Base-by-base conservation (phyloP, 2,888 invertebrate genomes). In the Melanostoma mellinum region DNA sequence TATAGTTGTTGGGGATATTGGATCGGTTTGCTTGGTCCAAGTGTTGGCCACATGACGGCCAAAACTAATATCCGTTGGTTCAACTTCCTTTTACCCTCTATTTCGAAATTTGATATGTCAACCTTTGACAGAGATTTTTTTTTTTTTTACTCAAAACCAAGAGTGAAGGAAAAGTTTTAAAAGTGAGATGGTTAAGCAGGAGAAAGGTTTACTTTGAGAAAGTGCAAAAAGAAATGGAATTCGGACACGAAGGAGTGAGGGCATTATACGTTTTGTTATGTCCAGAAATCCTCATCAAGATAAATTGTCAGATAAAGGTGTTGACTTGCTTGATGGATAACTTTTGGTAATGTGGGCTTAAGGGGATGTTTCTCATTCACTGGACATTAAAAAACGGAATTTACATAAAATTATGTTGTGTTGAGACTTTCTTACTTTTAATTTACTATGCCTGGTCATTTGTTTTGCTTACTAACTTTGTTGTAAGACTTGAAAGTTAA, bases 1-100 rank as follows among this genome's bases (percentile, higher is more conserved):
- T 65, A 65, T 40, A 68, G 65, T 40, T 30, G 44, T 42, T 69
- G 44, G 42, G 36, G 46, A 52, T 65, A 68, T 73, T 40, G 55
- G 67, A 50, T 53, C 40, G 69, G 61, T 63, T 69, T 56, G 40
- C 42, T 60, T 40, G 68, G 67, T 65, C 78, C 73, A 61, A 77
- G 76, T 85, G 77, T 73, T 85, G 81, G 85, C 85, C 85, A 85
- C 85, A 85, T 85, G 85, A 85, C 81, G 85, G 81, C 77, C 85
- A 81, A 69, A 74, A 85, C 77, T 81, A 85, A 85, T 85, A 81
- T 85, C 85, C 79, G 79, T 75, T 74, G 74, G 78, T 71, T 78
- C 44, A 58, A 56, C 46, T 20, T 44, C n/a, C 36, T 30, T 36
- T n/a, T 36, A 4, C 36, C 48, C 61, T 35, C 44, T 53, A 4